Evolutionary conservation across 2,113 vertebrate species (phyloP).

Genomic region (Sardina pilchardus): DNA sequence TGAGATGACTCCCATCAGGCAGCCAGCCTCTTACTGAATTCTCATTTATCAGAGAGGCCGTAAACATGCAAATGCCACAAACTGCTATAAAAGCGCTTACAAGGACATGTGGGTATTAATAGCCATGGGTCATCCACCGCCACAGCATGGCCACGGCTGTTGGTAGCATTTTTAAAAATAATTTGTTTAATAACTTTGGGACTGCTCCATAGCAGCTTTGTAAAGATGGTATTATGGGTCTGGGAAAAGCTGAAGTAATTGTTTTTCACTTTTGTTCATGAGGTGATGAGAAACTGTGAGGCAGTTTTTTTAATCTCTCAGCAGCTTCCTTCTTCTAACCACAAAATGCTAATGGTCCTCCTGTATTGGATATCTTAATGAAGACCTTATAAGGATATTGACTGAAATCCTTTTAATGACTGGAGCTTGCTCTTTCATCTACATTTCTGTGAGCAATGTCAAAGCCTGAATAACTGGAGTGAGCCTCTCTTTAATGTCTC

Average conservation of each 20-base stretch:
- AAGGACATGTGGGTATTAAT: not conserved
- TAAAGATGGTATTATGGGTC: not conserved
- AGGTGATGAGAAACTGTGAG: not conserved
- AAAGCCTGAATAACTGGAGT: not conserved
- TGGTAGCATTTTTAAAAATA: not conserved
- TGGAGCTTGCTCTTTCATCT: not conserved
- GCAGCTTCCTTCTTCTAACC: not conserved
- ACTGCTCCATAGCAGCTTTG: not conserved
- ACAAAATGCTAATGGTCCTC: not conserved
- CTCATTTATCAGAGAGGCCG: conserved; percentile 72
- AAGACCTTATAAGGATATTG: not conserved
- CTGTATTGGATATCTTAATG: not conserved
- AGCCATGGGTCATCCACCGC: not conserved
- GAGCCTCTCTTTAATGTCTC: conserved; percentile 7
- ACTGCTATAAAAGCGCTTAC: conserved; percentile 57
- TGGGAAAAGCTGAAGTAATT: not conserved
- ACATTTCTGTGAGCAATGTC: not conserved
- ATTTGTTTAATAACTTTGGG: not conserved
- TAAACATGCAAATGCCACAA: conserved; percentile 73
- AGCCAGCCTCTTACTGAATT: conserved; percentile 66
- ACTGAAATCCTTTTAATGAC: not conserved
- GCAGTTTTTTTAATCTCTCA: not conserved
- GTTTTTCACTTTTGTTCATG: not conserved
- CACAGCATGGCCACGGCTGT: not conserved
- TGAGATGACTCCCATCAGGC: conserved; percentile 49